Percentiles rank a stretch among this genome's conserved stretches.
Conservation (phyloP, 2,888 invertebrate genomes). For the Sphinx pinastri region DNA sequence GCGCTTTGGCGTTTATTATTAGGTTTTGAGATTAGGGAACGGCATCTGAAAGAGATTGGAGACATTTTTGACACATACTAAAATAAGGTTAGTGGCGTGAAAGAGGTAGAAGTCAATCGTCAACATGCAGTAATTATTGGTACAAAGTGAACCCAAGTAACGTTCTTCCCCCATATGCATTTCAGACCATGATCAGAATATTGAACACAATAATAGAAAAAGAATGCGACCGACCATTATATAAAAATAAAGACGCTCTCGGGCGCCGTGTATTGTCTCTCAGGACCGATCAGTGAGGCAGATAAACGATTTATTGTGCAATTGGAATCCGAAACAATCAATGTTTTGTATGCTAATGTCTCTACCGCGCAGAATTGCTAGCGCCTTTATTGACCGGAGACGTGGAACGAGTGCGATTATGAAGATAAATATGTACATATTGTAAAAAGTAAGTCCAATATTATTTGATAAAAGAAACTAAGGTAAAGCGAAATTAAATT, state of each 20-base stretch:
- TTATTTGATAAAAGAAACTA: no score
- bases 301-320: slow-evolving; percentile 16
- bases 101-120: no score
- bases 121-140: no score
- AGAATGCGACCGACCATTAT: background rate
- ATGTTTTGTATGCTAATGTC: slow-evolving; percentile 18
- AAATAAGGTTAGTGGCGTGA: no score
- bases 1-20: no score
- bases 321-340: slow-evolving; percentile 20
- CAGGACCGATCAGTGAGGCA: background rate
- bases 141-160: no score
- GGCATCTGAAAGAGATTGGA: no score
- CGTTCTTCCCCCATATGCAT: background rate
- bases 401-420: background rate
- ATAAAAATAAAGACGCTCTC: slow-evolving; percentile 9
- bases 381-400: background rate
- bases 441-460: no score
- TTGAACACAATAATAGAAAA: background rate
- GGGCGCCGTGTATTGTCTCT: background rate
- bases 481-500: no score
- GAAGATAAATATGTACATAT: no score
- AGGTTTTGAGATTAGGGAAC: no score
- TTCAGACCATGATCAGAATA: background rate
- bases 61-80: no score
- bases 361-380: background rate